A percentile compares a stretch with the other conserved stretches of the same genome.
phyloP scores from a whole-genome alignment of 2,888 invertebrate genomes.

The Caenorhabditis zanzibari region DNA sequence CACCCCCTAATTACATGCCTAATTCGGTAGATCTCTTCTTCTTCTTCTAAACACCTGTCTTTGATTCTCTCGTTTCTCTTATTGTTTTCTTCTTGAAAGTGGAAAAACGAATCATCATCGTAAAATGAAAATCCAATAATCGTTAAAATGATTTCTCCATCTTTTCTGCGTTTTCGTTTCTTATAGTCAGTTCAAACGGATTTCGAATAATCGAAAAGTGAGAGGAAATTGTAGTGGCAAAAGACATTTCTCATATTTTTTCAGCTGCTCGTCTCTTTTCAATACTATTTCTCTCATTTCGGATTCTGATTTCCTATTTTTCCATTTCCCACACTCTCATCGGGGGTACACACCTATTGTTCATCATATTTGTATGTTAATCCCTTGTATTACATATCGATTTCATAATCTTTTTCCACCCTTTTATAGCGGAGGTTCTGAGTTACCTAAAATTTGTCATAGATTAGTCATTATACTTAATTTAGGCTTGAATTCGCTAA shows the following conservation, averaged over 20 bases:
- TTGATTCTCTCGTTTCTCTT: conserved; percentile 12
- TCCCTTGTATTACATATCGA: conserved; percentile 33
- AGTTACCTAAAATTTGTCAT: conserved; percentile 1
- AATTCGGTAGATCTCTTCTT: conserved; percentile 39
- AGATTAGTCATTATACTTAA: background rate
- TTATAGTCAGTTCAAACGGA: conserved; percentile 12
- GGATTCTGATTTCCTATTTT: conserved; percentile 35
- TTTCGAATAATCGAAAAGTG: conserved; percentile 14
- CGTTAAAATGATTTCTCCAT: conserved; percentile 26
- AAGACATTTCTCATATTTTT: conserved; percentile 40
- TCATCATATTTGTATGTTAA: conserved; percentile 49
- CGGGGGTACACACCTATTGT: conserved; percentile 16
- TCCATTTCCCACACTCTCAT: conserved; percentile 30
- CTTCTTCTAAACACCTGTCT: conserved; percentile 17
- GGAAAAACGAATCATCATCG: conserved; percentile 18
- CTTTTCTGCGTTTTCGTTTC: conserved; percentile 1
- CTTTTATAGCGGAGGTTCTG: background rate
- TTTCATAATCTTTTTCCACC: conserved; percentile 13
- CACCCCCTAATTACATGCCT: conserved; percentile 54
- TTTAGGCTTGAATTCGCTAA: no score
- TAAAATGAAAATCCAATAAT: conserved; percentile 47
- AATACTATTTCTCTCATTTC: conserved; percentile 17
- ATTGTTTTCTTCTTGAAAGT: background rate
- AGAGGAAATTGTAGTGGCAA: conserved; percentile 4
- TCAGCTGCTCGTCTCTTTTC: conserved; percentile 44